Conservation (phyloP, 2,888 invertebrate genomes). For the Nysson spinosus region DNA sequence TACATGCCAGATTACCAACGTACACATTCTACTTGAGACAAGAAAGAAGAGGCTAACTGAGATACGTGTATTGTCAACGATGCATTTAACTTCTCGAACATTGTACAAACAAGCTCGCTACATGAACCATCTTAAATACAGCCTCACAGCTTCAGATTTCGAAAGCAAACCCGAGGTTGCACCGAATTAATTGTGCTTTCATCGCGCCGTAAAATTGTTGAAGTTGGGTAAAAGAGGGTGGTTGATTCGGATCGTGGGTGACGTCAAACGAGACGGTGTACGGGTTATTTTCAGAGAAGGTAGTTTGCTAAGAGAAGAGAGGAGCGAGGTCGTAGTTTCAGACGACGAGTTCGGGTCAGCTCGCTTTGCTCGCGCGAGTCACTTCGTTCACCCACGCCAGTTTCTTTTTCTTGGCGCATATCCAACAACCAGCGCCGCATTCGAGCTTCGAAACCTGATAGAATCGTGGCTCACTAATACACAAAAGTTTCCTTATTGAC, state of each 20-base stretch:
- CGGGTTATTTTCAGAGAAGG: constrained; percentile 60
- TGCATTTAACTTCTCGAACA: background rate
- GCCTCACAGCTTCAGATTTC: constrained; percentile 7
- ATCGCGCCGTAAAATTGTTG: constrained; percentile 28
- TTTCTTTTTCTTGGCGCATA: constrained; percentile 59
- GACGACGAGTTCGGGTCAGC: constrained; percentile 61
- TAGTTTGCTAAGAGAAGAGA: constrained; percentile 28
- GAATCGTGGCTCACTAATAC: constrained; percentile 34
- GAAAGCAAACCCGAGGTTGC: background rate
- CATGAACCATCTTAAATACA: background rate
- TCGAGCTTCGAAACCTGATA: constrained; percentile 26
- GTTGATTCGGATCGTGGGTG: constrained; percentile 57
- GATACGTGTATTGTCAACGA: constrained; percentile 5
- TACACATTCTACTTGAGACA: background rate
- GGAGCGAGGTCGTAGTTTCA: constrained; percentile 56
- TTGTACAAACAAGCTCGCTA: background rate
- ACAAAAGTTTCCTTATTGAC: constrained; percentile 12
- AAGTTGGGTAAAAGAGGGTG: constrained; percentile 21
- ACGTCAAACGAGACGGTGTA: constrained; percentile 61
- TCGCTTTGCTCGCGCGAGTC: constrained; percentile 60
- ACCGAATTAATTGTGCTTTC: constrained; percentile 33
- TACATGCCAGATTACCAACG: background rate
- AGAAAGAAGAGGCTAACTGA: background rate
- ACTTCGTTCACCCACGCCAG: constrained; percentile 68
- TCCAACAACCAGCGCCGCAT: constrained; percentile 46